Evolutionary conservation across 2,113 vertebrate genomes (phyloP).

Genomic region (Microtus richardsoni): DNA sequence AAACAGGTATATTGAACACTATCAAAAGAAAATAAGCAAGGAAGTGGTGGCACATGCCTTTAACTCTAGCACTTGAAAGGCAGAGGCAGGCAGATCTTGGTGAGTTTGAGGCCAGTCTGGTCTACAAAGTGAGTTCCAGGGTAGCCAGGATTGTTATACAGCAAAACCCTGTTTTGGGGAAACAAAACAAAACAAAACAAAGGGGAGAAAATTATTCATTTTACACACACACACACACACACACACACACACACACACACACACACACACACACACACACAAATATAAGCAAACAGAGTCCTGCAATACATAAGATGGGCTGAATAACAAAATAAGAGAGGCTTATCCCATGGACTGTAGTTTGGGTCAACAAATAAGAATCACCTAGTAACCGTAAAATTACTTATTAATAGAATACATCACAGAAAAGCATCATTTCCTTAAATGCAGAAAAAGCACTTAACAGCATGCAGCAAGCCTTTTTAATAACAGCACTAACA

Average conservation of each 20-base stretch:
- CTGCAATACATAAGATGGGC: not conserved
- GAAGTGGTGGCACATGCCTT: too few relatives aligned
- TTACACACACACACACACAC: not conserved
- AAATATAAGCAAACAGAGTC: not conserved
- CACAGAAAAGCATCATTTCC: not conserved
- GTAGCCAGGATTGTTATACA: not conserved
- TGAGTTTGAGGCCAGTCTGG: not conserved
- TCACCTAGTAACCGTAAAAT: too few relatives aligned
- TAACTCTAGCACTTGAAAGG: too few relatives aligned
- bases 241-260: not conserved
- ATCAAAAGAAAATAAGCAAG: not conserved
- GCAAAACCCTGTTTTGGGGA: not conserved
- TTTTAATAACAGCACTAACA: not conserved
- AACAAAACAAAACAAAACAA: too few relatives aligned
- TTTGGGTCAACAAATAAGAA: not conserved
- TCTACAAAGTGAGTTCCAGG: not conserved
- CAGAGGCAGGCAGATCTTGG: not conserved
- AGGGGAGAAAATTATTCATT: not conserved
- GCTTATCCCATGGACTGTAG: not conserved
- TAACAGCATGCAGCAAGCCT: not conserved
- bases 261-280: not conserved
- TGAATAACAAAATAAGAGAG: not conserved
- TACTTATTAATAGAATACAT: not conserved
- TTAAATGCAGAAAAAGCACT: not conserved
- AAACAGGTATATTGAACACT: slow-evolving; percentile 13